A percentile compares a stretch with the other conserved stretches of the same genome.
These are phyloP conservation scores for Percopsis omiscomaycus DNA, from an alignment of 2,797 vertebrate species.

Conservation along the genomic window DNA sequence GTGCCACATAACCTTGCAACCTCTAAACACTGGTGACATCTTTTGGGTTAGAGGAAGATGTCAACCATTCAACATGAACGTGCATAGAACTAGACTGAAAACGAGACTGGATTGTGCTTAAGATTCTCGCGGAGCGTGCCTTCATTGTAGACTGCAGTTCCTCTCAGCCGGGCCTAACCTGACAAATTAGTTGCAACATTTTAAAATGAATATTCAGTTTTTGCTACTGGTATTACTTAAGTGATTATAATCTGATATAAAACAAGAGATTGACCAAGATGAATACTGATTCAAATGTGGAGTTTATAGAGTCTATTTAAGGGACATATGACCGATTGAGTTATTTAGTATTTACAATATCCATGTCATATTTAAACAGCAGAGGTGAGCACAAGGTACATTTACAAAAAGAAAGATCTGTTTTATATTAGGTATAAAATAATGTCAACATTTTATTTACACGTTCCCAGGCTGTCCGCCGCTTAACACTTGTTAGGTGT, in stretches of 20 bases:
- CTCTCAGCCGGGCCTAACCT: constrained; percentile 29
- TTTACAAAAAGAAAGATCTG: constrained; percentile 80
- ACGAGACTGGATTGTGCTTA: constrained; percentile 65
- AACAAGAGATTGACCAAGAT: constrained; percentile 63
- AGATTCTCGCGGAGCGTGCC: constrained; percentile 39
- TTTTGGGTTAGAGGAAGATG: constrained; percentile 15
- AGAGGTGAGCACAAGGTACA: constrained; percentile 87
- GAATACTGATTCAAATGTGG: constrained; percentile 60
- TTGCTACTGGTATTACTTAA: constrained; percentile 50
- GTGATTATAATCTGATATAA: constrained; percentile 53
- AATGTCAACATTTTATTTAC: constrained; percentile 76
- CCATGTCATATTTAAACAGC: constrained; percentile 80
- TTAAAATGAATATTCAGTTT: constrained; percentile 19
- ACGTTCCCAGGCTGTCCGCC: constrained; percentile 56
- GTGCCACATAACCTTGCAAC: constrained; percentile 25
- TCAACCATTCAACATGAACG: constrained; percentile 58
- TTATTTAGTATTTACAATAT: constrained; percentile 82
- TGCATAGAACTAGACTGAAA: constrained; percentile 63
- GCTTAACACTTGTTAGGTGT: constrained; percentile 54
- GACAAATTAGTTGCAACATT: background rate
- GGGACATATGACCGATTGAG: constrained; percentile 71
- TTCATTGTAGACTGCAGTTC: constrained; percentile 8
- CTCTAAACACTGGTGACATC: constrained; percentile 20
- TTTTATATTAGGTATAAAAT: constrained; percentile 78
- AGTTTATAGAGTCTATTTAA: constrained; percentile 76